phyloP scores from a whole-genome alignment of 2,888 invertebrate species.

The Hypselothyrea guttata region DNA sequence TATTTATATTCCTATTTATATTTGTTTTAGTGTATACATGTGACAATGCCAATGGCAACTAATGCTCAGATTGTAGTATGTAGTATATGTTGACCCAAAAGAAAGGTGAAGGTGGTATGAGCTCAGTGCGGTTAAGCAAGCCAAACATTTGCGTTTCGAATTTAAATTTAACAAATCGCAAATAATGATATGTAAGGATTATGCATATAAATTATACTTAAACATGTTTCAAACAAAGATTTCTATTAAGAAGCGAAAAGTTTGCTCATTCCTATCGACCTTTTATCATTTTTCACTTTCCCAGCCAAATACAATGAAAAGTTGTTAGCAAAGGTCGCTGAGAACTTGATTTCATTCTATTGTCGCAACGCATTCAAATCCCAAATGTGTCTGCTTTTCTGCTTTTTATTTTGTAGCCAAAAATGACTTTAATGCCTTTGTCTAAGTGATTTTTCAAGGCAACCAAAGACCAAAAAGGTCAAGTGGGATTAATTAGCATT shows the following conservation, averaged over 20 bases:
- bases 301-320: neutral
- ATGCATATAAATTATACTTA: no score
- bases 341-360: neutral
- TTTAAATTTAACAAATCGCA: no score
- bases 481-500: slow-evolving; percentile 47
- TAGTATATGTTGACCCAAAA: slow-evolving; percentile 21
- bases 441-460: slow-evolving; percentile 35
- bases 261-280: no score
- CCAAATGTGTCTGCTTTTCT: slow-evolving; percentile 8
- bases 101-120: slow-evolving; percentile 29
- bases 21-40: slow-evolving; percentile 8
- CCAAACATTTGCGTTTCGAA: no score
- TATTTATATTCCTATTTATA: slow-evolving; percentile 6
- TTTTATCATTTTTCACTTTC: no score
- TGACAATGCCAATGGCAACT: slow-evolving; percentile 36
- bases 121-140: slow-evolving; percentile 16
- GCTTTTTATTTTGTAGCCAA: neutral
- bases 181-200: no score
- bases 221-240: no score
- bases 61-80: slow-evolving; percentile 51
- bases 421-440: slow-evolving; percentile 14
- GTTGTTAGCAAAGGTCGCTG: neutral
- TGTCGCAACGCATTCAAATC: slow-evolving; percentile 9
- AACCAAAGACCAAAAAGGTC: slow-evolving; percentile 37
- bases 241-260: no score